Conservation (phyloP, 2,888 invertebrate species). For the Drosophila siamana region DNA sequence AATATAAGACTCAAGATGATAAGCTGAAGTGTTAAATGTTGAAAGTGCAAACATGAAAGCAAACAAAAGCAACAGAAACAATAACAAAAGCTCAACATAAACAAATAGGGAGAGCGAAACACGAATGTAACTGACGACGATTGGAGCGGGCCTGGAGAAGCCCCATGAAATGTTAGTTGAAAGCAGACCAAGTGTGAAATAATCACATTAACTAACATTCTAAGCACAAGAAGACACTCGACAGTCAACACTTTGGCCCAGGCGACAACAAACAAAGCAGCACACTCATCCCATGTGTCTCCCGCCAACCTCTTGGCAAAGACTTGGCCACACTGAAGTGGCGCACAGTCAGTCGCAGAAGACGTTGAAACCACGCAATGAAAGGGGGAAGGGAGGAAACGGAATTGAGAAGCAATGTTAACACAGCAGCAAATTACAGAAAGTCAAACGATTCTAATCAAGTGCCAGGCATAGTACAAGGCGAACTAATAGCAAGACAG, state of each 20-base stretch:
- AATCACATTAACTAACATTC: constrained; percentile 72
- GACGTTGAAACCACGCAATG: constrained; percentile 7
- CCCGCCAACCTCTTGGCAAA: not conserved
- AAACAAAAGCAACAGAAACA: constrained; percentile 23
- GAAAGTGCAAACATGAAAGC: constrained; percentile 24
- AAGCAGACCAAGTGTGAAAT: constrained; percentile 75
- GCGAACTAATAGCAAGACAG: constrained; percentile 2
- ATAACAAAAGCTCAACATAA: constrained; percentile 49
- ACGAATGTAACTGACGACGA: not conserved
- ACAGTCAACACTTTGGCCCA: constrained; percentile 42
- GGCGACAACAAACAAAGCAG: constrained; percentile 29
- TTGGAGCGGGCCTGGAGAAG: not conserved
- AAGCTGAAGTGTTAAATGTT: constrained; percentile 16
- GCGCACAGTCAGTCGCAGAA: constrained; percentile 15
- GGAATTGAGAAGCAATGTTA: constrained; percentile 29
- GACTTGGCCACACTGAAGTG: constrained; percentile 22
- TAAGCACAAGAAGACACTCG: constrained; percentile 41
- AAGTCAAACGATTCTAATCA: constrained; percentile 44
- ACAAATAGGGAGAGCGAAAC: constrained; percentile 32
- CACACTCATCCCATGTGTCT: not conserved
- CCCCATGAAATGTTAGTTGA: constrained; percentile 59
- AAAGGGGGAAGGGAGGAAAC: not conserved
- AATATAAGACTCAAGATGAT: constrained; percentile 19
- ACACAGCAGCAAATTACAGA: constrained; percentile 18
- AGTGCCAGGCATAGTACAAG: constrained; percentile 6